phyloP scores from a whole-genome alignment of 2,113 vertebrate species.

The Clarias magur region DNA sequence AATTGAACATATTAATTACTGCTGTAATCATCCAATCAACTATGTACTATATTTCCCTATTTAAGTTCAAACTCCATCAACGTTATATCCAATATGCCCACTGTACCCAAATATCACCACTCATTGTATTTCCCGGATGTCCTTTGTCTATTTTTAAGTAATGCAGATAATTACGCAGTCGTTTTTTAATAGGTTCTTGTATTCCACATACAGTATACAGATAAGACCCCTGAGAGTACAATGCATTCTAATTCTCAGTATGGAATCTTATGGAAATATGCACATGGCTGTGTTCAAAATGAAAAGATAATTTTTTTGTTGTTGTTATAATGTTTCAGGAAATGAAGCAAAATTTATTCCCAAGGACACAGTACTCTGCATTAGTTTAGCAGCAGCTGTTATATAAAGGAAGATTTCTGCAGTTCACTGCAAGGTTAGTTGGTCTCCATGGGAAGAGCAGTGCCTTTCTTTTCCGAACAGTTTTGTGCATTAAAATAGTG shows the following conservation, averaged over 20 bases:
- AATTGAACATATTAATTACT: too few relatives aligned
- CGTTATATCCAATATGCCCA: background rate
- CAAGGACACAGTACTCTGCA: conserved; percentile 38
- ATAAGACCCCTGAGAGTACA: background rate
- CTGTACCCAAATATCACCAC: background rate
- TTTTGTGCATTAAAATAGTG: conserved; percentile 30
- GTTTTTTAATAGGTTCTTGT: background rate
- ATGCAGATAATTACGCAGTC: background rate
- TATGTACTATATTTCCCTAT: too few relatives aligned
- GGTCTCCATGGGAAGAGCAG: conserved; percentile 39
- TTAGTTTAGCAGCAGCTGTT: conserved; percentile 50
- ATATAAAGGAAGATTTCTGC: conserved; percentile 42
- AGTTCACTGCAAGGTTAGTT: conserved; percentile 44
- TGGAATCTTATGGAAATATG: background rate
- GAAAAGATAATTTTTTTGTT: background rate
- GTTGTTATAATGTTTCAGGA: conserved; percentile 8
- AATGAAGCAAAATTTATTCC: conserved; percentile 33
- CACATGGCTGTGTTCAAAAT: background rate
- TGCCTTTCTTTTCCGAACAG: conserved; percentile 40
- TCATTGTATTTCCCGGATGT: background rate
- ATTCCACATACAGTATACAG: background rate
- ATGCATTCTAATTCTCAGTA: background rate
- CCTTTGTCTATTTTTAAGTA: background rate
- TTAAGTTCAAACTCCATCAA: background rate
- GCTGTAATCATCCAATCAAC: too few relatives aligned